Base-by-base conservation (phyloP, 2,888 invertebrate species). In the Hemistola chrysoprasaria region DNA sequence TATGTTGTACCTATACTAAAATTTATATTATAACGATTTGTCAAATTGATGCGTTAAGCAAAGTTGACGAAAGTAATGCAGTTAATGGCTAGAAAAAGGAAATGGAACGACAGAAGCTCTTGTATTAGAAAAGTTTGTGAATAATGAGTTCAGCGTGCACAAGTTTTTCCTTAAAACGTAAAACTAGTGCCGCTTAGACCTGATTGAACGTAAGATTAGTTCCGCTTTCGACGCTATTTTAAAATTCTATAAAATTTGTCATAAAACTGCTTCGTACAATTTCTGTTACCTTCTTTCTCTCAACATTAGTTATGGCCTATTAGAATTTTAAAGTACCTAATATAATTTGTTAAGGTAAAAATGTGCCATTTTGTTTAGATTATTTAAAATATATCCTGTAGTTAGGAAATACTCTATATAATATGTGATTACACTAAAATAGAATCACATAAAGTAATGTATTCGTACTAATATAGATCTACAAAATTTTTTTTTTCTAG, bases 241-340 rank as follows among this genome's bases (percentile, higher is more conserved):
- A 37, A 43, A n/a, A n/a, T n/a, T n/a, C 45, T 45, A 37, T 41
- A 54, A 51, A 54, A 51, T 54, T 54, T 11, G 45, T 36, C 49
- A 41, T 47, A 35, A 44, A 54, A 40, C 39, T 21, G 37, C 40
- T 45, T 40, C 43, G 40, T 40, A 45, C 42, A 28, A n/a, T n/a
- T n/a, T n/a, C n/a, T n/a, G n/a, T n/a, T n/a, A n/a, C n/a, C n/a
- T n/a, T n/a, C n/a, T n/a, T n/a, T n/a, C n/a, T n/a, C n/a, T n/a
- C n/a, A n/a, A n/a, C n/a, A n/a, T n/a, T n/a, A n/a, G n/a, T n/a
- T n/a, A n/a, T n/a, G n/a, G n/a, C n/a, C n/a, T n/a, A n/a, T n/a
- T n/a, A n/a, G n/a, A n/a, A n/a, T n/a, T n/a, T n/a, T n/a, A n/a
- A n/a, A n/a, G n/a, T n/a, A n/a, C n/a, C n/a, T n/a, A 24, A 43